These are phyloP conservation scores for Neolamprologus sp. DNA, from an alignment of 2,113 vertebrate species.

Conservation along the genomic window DNA sequence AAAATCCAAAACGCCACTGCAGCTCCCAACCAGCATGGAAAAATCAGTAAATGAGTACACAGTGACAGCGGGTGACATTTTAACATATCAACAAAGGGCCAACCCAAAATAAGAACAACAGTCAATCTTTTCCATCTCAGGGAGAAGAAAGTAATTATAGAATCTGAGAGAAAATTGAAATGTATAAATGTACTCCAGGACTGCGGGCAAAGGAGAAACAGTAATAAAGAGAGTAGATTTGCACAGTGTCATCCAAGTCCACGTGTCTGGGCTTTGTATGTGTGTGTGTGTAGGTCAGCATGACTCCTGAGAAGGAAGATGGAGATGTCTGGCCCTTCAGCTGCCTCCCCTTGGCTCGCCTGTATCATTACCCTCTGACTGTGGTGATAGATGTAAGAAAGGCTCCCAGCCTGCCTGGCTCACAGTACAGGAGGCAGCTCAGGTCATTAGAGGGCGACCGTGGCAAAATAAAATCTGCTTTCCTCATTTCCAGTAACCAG, in stretches of 20 bases:
- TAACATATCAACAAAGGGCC: not conserved
- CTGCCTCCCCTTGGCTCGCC: not conserved
- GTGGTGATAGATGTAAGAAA: slow-evolving; percentile 25
- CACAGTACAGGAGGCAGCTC: slow-evolving; percentile 12
- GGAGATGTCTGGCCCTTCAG: slow-evolving; percentile 15
- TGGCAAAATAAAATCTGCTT: not conserved
- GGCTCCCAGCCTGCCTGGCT: not conserved
- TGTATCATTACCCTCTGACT: slow-evolving; percentile 32
- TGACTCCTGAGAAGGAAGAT: slow-evolving; percentile 19
- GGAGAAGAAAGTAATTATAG: not conserved
- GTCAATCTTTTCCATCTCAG: not conserved
- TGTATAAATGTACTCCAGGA: not conserved
- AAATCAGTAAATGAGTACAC: slow-evolving; percentile 18
- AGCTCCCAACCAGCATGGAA: not conserved
- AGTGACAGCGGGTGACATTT: slow-evolving; percentile 12
- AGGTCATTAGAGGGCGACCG: slow-evolving; percentile 5
- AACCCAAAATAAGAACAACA: not conserved
- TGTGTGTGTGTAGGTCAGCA: not conserved
- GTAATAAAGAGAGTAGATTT: not conserved
- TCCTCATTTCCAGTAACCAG: not conserved
- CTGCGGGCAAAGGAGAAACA: not conserved
- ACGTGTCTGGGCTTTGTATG: not conserved
- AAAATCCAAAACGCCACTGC: not conserved
- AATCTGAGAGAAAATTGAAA: not conserved
- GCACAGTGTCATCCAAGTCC: not conserved